Base-by-base conservation (phyloP, 2,113 vertebrate species). In the Nothocercus nigrocapillus region DNA sequence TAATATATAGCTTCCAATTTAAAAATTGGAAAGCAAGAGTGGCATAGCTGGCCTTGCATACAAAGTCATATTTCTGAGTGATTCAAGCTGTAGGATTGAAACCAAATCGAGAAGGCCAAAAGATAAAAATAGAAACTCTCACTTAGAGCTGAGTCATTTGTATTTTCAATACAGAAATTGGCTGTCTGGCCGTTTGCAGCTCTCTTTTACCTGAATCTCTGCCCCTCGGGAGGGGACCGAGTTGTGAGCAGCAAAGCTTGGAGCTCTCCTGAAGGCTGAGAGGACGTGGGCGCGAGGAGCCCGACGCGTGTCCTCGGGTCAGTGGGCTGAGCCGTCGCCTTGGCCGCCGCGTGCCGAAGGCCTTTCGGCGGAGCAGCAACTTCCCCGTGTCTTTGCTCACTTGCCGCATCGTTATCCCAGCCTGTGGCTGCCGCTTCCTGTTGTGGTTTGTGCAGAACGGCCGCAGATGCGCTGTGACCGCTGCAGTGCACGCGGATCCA, bases 111-210 rank as follows among this genome's bases (percentile, higher is more conserved):
- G 49, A 66, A 85, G 73, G 73, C 95, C 88, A 89, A 66, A 91
- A 80, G 45, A 62, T 68, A 58, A 69, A 89, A 95, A 94, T 95
- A 93, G 91, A 69, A 92, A 86, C 87, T 93, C 91, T 90, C 51
- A 68, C 70, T 93, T 77, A 73, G 56, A 87, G 91, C 90, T 95
- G 96, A 96, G 82, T 96, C 95, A 94, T 70, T 82, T 4, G 8
- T 87, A 15, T 92, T 95, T 93, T 94, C 82, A 82, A 30, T 76
- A 42, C 11, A 30, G 73, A 73, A 72, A 1, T 47, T 20, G 61
- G 24, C 24, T 27, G 28, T 86, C 30, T 69, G 72, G 89, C 62
- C 21, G 8, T 82, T 88, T 82, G 64, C 62, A 89, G 75, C 54
- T 92, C 32, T 42, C 45, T 51, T 32, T 30, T 87, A 53, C 68